Evolutionary conservation across 2,888 invertebrate species (phyloP), one percentile per base, ranked within the genome.

Genomic region (Cheilosia vernalis): DNA sequence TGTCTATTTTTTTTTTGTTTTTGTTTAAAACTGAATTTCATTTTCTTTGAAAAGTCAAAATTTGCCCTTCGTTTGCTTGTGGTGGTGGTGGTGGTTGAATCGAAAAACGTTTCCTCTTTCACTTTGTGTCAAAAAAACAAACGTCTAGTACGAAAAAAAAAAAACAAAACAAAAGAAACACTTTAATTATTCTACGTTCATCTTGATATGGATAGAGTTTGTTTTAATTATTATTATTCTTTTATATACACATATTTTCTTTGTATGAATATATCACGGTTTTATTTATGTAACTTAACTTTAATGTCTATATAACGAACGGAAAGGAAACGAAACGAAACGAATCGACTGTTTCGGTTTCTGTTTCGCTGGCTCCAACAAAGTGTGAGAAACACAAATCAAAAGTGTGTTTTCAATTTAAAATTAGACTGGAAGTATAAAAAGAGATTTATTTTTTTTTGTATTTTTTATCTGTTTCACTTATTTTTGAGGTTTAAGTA

Each of bases 211-310:
- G 86, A 82, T 86, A 78, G 63, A 86, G 67, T 86, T 86, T 81
- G 58, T 85, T 76, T 81, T 82, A 69, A 69, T 80, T 73, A 44
- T 60, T 73, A 56, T 56, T 58, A 17, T 63, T 40, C 47, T 19
- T 67, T 5, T 60, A 49, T 69, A 67, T 76, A 74, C 53, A 81
- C 42, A 69, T 53, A 42, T 69, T 67, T 61, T 53, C 66, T 61
- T 72, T 76, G 66, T 86, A 82, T 86, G 78, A 77, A 82, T 86
- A 86, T 86, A 86, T 86, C 86, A 86, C 86, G 85, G 76, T 86
- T 85, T 82, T 82, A 76, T 80, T 80, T 83, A 73, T 61, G 51
- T 83, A 78, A 66, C 19, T 72, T 78, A 76, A 51, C 5, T 51
- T 55, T 70, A 73, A 58, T 73, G 30, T 47, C 63, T 72, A 60